These are phyloP conservation scores for Paradisaea rubra DNA, from an alignment of 2,113 vertebrate genomes.

Conservation along the genomic window DNA sequence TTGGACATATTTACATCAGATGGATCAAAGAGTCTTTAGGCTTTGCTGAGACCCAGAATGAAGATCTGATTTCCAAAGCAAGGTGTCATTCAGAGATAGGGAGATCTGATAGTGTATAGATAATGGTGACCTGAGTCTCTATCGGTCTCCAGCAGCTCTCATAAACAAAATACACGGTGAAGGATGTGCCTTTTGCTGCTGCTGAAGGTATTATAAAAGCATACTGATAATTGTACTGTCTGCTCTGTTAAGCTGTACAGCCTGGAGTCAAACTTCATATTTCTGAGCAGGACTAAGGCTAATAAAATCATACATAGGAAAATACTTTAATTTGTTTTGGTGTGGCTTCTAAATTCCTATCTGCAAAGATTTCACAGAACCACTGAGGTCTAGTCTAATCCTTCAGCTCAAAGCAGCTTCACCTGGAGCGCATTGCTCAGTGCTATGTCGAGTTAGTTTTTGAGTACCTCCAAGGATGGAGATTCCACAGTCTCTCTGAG, in stretches of 20 bases:
- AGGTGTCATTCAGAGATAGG: background rate
- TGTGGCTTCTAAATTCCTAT: background rate
- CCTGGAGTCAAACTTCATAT: background rate
- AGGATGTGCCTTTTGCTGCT: background rate
- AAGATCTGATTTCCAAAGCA: constrained; percentile 13
- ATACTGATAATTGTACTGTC: background rate
- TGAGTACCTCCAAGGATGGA: background rate
- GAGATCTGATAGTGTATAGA: background rate
- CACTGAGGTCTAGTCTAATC: background rate
- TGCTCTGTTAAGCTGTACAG: background rate
- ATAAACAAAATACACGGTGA: background rate
- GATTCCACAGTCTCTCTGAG: background rate
- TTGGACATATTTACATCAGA: background rate
- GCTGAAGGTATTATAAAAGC: background rate
- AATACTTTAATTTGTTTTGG: background rate
- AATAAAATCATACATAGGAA: background rate
- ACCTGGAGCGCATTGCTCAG: background rate
- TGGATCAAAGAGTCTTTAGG: background rate
- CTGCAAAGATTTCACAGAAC: background rate
- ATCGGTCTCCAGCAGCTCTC: background rate
- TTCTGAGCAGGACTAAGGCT: background rate
- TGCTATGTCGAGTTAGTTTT: fast-evolving
- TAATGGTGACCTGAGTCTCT: background rate
- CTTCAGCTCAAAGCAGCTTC: background rate
- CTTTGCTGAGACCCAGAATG: background rate